Evolutionary conservation across 2,888 invertebrate species (phyloP).

Genomic region (Sturmia bella): DNA sequence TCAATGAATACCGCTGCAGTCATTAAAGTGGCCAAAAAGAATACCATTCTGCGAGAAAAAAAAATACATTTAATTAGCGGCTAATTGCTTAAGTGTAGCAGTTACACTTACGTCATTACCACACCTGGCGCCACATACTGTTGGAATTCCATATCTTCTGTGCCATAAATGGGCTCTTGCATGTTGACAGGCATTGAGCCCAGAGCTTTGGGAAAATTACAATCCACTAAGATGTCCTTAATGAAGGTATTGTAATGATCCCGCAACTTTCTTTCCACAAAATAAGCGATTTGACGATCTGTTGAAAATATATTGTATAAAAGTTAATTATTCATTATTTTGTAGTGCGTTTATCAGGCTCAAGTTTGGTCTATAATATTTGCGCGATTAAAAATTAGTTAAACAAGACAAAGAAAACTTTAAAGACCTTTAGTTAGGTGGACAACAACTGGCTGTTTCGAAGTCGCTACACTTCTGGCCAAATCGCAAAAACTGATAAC

Average conservation of each 20-base stretch:
- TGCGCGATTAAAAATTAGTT: no score
- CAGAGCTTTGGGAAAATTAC: constrained; percentile 84
- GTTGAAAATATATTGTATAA: constrained; percentile 73
- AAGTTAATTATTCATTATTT: neutral
- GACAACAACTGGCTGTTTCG: no score
- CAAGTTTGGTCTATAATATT: no score
- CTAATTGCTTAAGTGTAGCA: neutral
- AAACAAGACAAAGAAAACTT: no score
- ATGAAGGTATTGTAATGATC: constrained; percentile 87
- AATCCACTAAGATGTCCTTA: constrained; percentile 85
- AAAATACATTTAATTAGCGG: neutral
- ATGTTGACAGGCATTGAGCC: constrained; percentile 86
- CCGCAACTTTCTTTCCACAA: constrained; percentile 87
- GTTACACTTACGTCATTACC: constrained; percentile 87
- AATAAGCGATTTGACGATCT: constrained; percentile 93
- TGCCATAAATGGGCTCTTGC: constrained; percentile 87
- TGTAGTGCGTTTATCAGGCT: no score
- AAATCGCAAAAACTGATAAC: no score
- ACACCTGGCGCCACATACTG: constrained; percentile 93
- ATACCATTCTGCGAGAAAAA: constrained; percentile 87
- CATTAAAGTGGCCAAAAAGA: constrained; percentile 92
- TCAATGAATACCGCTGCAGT: constrained; percentile 91
- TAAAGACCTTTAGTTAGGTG: no score
- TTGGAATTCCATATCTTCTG: constrained; percentile 86
- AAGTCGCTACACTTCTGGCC: no score